phyloP scores from a whole-genome alignment of 2,113 vertebrate genomes.

The Oostethus manadensis region DNA sequence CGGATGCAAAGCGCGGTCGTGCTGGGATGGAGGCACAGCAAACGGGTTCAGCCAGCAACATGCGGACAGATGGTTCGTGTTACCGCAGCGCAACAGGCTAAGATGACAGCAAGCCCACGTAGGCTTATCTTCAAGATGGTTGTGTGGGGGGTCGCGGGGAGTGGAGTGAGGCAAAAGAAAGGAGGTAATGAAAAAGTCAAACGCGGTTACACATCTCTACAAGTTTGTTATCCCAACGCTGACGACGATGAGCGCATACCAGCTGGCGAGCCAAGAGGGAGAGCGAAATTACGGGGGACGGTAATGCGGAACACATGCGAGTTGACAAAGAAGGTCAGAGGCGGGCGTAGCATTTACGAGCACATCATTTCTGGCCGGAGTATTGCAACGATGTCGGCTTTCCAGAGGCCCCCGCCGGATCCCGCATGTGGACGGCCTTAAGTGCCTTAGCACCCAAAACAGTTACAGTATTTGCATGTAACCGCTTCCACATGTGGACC shows the following conservation, averaged over 20 bases:
- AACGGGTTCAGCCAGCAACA: conserved; percentile 22
- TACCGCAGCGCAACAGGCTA: conserved; percentile 12
- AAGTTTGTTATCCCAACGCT: conserved; percentile 25
- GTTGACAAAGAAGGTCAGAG: conserved; percentile 37
- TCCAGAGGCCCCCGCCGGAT: conserved; percentile 32
- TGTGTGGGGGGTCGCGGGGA: neutral
- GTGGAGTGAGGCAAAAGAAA: neutral
- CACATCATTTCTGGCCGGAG: conserved; percentile 43
- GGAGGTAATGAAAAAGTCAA: conserved; percentile 4
- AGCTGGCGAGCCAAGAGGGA: conserved; percentile 39
- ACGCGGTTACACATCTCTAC: conserved; percentile 23
- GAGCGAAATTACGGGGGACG: conserved; percentile 10
- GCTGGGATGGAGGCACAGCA: neutral
- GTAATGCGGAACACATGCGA: conserved; percentile 56
- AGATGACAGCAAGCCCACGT: conserved; percentile 4
- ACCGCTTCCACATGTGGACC: conserved; percentile 62
- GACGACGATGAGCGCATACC: conserved; percentile 38
- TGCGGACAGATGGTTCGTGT: conserved; percentile 35
- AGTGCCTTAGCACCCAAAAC: conserved; percentile 39
- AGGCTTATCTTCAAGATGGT: conserved; percentile 4
- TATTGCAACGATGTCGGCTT: conserved; percentile 39
- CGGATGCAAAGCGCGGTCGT: neutral
- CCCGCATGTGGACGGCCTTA: conserved; percentile 36
- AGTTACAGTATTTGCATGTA: conserved; percentile 39
- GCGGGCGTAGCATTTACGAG: conserved; percentile 47